Conservation (phyloP, 2,888 invertebrate genomes). For the Xestia xanthographa region DNA sequence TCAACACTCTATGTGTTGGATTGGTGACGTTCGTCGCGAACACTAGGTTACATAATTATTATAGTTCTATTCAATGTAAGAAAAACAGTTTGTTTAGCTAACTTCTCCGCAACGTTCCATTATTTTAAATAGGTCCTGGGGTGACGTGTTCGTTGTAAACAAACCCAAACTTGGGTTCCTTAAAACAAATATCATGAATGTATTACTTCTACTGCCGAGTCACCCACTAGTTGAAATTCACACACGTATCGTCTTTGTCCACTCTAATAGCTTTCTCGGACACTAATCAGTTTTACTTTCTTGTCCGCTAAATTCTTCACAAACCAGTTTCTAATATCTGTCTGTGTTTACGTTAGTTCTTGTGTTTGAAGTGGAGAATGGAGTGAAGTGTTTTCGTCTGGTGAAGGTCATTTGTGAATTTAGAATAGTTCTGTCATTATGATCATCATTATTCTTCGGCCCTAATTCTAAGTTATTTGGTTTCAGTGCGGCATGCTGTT, state of each 20-base stretch:
- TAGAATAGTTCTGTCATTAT: background rate
- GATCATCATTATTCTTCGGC: background rate
- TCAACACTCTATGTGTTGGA: no score
- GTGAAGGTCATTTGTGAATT: background rate
- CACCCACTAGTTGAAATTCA: constrained; percentile 22
- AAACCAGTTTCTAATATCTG: constrained; percentile 40
- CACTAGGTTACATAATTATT: no score
- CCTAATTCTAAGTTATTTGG: background rate
- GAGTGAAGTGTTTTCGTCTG: background rate
- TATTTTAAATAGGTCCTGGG: no score
- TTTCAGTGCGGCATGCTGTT: background rate
- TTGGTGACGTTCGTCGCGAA: no score
- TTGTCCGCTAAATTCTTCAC: constrained; percentile 33
- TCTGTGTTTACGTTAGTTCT: constrained; percentile 22
- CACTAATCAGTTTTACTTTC: constrained; percentile 55
- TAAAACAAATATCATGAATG: background rate
- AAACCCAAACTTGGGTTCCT: background rate
- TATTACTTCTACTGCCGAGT: background rate
- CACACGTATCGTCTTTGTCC: constrained; percentile 47
- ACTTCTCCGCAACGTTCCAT: no score
- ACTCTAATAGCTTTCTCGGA: constrained; percentile 53
- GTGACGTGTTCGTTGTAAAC: no score
- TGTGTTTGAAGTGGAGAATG: background rate
- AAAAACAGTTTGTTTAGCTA: no score
- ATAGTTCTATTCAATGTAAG: no score